Base-by-base conservation (phyloP, 2,113 vertebrate genomes). In the Anhinga rufa region DNA sequence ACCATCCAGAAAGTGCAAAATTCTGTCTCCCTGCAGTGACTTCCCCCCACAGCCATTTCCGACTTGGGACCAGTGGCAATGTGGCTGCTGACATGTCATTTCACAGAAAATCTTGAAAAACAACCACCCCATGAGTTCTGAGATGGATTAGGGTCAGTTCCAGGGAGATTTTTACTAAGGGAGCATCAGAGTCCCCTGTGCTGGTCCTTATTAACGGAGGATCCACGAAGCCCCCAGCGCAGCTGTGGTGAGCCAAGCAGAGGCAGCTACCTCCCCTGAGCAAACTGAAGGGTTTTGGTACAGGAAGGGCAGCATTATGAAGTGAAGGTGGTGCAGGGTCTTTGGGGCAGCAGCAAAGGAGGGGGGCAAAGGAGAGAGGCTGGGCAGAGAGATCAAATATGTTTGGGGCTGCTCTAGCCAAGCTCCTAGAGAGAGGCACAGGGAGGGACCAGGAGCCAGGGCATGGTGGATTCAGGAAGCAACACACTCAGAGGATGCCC, bases 141-240 rank as follows among this genome's bases (percentile, higher is more conserved):
- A 86, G 58, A 84, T 69, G 38, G 40, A 96, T 96, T 86, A 95
- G 77, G 88, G 95, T 97, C 83, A 94, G 58, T 92, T 69, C 91
- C 92, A 44, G 44, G 25, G 93, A 94, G 95, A 69, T 28, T 89
- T 91, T 93, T 82, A 49, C 44, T 82, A 32, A 54, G 88, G 77
- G 69, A 96, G 17, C 36, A 91, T 91, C 88, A 72, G 48, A 91
- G 38, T 69, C 61, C 36, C 92, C 38, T 75, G 44, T 54, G 80
- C 69, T 12, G 8, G 15, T n/a, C 44, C 82, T 94, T 92, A 94
- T 97, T 97, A 97, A 80, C 5, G 0, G 22, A 88, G 49, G 36
- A 36, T 90, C 57, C 66, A 29, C 48, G 31, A 26, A 95, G 58
- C 34, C 71, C 18, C 54, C 0, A 0, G 5, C 0, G 0, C 44